A percentile compares a stretch with the other conserved stretches of the same genome.
phyloP scores from a whole-genome alignment of 2,888 invertebrate genomes.

The Ornithoptera priamus region DNA sequence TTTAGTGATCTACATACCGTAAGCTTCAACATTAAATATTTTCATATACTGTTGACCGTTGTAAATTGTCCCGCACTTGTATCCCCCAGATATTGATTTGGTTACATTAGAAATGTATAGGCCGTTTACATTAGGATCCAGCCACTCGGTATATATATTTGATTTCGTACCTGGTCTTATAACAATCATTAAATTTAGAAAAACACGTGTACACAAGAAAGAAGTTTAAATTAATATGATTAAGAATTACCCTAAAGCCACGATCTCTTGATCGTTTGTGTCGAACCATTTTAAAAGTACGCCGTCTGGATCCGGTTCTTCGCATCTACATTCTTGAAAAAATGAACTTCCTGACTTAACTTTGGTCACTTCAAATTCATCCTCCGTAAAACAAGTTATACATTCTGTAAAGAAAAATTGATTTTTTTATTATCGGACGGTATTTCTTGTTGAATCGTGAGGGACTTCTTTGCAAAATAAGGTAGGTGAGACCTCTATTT shows the following conservation, averaged over 20 bases:
- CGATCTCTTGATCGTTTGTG: constrained; percentile 43
- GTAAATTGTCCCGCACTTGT: constrained; percentile 54
- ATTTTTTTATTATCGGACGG: not conserved
- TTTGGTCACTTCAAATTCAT: constrained; percentile 37
- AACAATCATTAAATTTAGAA: constrained; percentile 59
- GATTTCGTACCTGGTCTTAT: constrained; percentile 72
- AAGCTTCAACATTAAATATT: constrained; percentile 51
- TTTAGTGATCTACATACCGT: constrained; percentile 48
- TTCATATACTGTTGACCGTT: constrained; percentile 44
- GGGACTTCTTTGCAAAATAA: not conserved
- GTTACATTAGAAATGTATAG: constrained; percentile 55
- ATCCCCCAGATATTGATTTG: constrained; percentile 55
- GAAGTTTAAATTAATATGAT: constrained; percentile 26
- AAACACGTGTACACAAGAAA: constrained; percentile 19
- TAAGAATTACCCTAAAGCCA: constrained; percentile 54
- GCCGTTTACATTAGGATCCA: constrained; percentile 43
- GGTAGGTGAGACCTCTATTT: too few species aligned
- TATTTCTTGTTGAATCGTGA: not conserved
- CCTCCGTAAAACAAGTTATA: constrained; percentile 51
- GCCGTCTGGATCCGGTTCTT: constrained; percentile 40
- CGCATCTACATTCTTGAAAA: constrained; percentile 59
- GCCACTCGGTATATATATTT: constrained; percentile 54
- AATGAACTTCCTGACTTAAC: constrained; percentile 49
- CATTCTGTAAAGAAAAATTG: constrained; percentile 47
- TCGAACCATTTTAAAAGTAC: constrained; percentile 54